Percentiles rank a stretch among this genome's conserved stretches.
These are phyloP conservation scores for Tragelaphus strepsiceros DNA, from an alignment of 2,113 vertebrate genomes.

Conservation along the genomic window DNA sequence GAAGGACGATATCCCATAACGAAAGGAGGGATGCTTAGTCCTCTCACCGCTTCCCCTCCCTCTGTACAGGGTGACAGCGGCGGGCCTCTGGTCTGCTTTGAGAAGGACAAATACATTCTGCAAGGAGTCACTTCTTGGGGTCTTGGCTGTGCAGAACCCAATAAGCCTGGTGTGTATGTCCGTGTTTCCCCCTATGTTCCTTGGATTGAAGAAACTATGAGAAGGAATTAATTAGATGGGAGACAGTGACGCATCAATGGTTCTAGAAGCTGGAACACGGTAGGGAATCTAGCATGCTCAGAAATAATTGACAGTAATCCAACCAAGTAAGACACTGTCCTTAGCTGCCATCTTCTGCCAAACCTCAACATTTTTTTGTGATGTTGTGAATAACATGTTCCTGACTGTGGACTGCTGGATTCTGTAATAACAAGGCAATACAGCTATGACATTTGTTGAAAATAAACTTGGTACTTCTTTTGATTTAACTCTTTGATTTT, in stretches of 20 bases:
- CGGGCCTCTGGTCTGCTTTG: conserved; percentile 91
- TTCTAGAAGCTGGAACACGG: not conserved
- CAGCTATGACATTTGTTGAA: not conserved
- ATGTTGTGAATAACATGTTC: not conserved
- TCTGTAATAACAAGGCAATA: conserved; percentile 5
- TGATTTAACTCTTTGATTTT: not conserved
- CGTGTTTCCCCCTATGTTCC: conserved; percentile 88
- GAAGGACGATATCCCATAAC: not conserved
- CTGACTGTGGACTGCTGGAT: not conserved
- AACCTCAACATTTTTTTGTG: not conserved
- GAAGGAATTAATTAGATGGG: conserved; percentile 46
- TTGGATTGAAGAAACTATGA: conserved; percentile 86
- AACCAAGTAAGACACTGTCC: conserved; percentile 53
- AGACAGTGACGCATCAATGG: not conserved
- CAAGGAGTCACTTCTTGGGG: conserved; percentile 99
- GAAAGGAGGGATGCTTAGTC: not conserved
- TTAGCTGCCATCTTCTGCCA: not conserved
- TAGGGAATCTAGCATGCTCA: conserved; percentile 38
- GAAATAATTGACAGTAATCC: conserved; percentile 52
- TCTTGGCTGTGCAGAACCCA: conserved; percentile 91
- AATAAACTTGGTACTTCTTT: conserved; percentile 55
- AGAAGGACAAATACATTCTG: conserved; percentile 87
- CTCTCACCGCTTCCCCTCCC: not conserved
- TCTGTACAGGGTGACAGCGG: conserved; percentile 93
- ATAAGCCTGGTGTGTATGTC: conserved; percentile 96